Evolutionary conservation across 1,140 invertebrate species (phyloP), one percentile per base, ranked within the genome.

Genomic region (Drosophila tsacasi): DNA sequence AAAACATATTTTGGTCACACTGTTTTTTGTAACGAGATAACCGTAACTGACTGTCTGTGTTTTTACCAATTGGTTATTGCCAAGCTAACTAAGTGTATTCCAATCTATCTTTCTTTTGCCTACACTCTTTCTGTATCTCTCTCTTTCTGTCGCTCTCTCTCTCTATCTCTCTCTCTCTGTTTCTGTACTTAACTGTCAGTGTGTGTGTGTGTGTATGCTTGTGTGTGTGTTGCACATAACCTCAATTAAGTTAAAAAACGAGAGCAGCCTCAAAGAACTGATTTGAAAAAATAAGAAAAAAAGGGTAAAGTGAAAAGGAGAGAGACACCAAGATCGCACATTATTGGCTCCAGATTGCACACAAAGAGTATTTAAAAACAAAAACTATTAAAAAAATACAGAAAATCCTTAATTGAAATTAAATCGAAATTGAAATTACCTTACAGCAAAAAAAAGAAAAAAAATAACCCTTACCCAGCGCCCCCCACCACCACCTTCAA

Each of bases 21-120:
- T 89, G 84, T 83, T 77, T 52, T 46, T 60, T 63, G 76, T 68
- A 87, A 78, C 76, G 66, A 84, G 81, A 74, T 87, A 76, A 64
- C 54, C 52, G 81, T 87, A 89, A 84, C 82, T 89, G 79, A 83
- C 79, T 87, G 83, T 82, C 83, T 86, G 83, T 81, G 65, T 87
- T 81, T 76, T 76, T 87, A 57, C 69, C 58, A 89, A 87, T 89
- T 87, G 84, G 84, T 87, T 81, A 75, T 79, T 89, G 58, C 79
- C 81, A 75, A 87, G 82, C 78, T 89, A 73, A 87, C 84, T 87
- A 84, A 87, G 80, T 87, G 85, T 87, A 72, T 89, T 82, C 69
- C 44, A 71, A 73, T 42, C 66, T 87, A 80, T 69, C 79, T 71
- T 83, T 83, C 68, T 63, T 72, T 64, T 64, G 66, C 77, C 76